These are phyloP conservation scores for Ceratotherium simum DNA, from an alignment of 2,113 vertebrate species.

Conservation along the genomic window DNA sequence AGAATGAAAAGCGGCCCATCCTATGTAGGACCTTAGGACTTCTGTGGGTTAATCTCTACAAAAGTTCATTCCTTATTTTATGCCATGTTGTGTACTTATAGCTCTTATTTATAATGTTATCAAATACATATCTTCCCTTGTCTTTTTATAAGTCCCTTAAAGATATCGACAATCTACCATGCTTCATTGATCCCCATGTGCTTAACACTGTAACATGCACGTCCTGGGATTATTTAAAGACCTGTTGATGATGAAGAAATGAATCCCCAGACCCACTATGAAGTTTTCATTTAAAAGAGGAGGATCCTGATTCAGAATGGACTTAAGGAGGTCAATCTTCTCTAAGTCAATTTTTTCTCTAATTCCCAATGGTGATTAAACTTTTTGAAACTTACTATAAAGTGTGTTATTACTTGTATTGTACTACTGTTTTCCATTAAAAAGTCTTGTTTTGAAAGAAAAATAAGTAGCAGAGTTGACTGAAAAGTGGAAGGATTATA, in stretches of 20 bases:
- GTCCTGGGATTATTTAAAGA: background rate
- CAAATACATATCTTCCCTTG: too few relatives aligned
- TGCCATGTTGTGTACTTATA: background rate
- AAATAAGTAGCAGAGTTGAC: too few relatives aligned
- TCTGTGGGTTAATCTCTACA: background rate
- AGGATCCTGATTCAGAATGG: background rate
- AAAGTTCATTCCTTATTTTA: background rate
- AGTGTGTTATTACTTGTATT: too few relatives aligned
- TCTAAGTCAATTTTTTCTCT: background rate
- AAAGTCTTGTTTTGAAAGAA: too few relatives aligned
- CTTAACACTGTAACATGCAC: background rate
- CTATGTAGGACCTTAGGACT: background rate
- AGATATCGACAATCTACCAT: rapidly evolving
- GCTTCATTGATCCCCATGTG: background rate
- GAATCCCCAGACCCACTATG: background rate
- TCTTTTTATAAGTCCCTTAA: background rate
- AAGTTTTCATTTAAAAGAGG: background rate
- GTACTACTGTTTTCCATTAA: too few relatives aligned
- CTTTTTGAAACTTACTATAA: too few relatives aligned
- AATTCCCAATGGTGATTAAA: too few relatives aligned
- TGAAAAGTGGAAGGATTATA: too few relatives aligned
- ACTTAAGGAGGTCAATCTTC: background rate
- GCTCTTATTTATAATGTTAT: background rate
- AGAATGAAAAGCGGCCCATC: background rate
- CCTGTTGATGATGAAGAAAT: background rate